phyloP scores from a whole-genome alignment of 1,140 invertebrate genomes.

The Daktulosphaira vitifoliae region DNA sequence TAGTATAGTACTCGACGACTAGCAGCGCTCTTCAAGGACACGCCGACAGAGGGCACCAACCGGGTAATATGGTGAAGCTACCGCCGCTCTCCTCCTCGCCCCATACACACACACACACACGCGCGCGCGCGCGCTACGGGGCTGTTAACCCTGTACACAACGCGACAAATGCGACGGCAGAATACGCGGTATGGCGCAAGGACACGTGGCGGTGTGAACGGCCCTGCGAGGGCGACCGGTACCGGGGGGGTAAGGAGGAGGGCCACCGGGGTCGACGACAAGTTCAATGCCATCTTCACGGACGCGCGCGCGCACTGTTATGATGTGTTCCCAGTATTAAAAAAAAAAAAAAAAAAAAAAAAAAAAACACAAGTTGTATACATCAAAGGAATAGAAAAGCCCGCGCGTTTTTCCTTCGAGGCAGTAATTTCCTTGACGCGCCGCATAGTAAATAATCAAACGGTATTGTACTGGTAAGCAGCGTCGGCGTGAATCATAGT shows the following conservation, averaged over 20 bases:
- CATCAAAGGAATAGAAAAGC: no score
- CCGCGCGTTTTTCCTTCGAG: no score
- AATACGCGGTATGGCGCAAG: background rate
- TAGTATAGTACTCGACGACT: background rate
- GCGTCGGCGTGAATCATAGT: no score
- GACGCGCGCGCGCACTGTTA: constrained; percentile 13
- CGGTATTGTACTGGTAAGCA: no score
- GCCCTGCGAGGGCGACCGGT: constrained; percentile 9
- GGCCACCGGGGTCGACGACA: constrained; percentile 31
- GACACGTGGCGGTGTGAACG: constrained; percentile 26
- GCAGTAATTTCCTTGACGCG: no score
- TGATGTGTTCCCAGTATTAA: background rate
- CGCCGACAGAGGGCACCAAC: background rate
- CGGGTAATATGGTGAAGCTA: background rate
- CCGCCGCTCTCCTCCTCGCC: background rate
- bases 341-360: no score
- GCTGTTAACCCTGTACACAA: constrained; percentile 25
- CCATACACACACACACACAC: background rate
- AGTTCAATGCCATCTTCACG: constrained; percentile 33
- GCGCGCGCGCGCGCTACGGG: background rate
- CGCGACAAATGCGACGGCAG: background rate
- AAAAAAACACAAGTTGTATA: no score
- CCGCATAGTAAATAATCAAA: no score
- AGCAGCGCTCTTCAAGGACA: constrained; percentile 7
- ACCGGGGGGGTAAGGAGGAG: background rate